A percentile compares a stretch with the other conserved stretches of the same genome.
phyloP scores from a whole-genome alignment of 2,113 vertebrate genomes.

The Macaca mulatta region DNA sequence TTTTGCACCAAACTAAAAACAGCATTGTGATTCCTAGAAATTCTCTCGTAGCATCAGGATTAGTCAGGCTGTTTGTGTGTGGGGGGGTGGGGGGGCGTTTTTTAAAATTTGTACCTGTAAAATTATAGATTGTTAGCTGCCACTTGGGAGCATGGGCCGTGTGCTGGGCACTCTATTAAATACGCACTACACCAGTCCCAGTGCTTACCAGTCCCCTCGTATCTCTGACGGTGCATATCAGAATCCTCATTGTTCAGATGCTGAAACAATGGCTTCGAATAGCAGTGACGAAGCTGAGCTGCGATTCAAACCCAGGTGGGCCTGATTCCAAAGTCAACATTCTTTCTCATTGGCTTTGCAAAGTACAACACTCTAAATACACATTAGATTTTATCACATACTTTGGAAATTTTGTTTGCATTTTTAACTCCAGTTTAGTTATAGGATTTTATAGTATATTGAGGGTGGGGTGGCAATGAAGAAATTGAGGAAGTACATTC shows the following conservation, averaged over 20 bases:
- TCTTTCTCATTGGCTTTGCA: not conserved
- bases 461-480: not conserved
- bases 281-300: not conserved
- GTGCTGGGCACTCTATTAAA: fast-evolving
- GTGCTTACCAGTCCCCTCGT: too few relatives aligned
- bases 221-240: not conserved
- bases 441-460: not conserved
- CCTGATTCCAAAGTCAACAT: too few relatives aligned
- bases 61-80: not conserved
- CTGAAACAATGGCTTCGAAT: too few relatives aligned
- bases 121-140: fast-evolving
- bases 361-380: not conserved
- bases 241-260: too few relatives aligned
- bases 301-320: too few relatives aligned
- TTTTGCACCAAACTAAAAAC: not conserved
- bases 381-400: not conserved
- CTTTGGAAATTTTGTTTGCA: not conserved
- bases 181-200: fast-evolving
- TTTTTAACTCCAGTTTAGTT: not conserved
- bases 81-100: too few relatives aligned
- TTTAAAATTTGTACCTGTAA: too few relatives aligned
- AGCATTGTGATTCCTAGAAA: not conserved
- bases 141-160: fast-evolving
- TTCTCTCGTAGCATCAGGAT: not conserved
- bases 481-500: not conserved